Evolutionary conservation across 1,140 invertebrate species (phyloP).

Genomic region (Apis laboriosa): DNA sequence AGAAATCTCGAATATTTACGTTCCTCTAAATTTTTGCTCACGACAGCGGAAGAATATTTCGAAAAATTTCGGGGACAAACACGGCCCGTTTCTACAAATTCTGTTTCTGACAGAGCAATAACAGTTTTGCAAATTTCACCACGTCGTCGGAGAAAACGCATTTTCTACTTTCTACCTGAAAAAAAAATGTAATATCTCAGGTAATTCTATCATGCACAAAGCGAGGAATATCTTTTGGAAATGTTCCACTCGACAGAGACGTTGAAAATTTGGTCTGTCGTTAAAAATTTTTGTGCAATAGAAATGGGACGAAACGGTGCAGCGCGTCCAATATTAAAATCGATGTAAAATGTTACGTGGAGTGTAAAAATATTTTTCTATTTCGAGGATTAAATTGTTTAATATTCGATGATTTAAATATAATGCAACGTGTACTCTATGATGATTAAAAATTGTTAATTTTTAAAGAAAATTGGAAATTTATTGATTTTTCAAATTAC

Average conservation of each 20-base stretch:
- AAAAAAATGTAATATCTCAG: background rate
- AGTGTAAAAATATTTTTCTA: background rate
- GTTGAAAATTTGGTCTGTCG: background rate
- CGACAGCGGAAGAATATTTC: background rate
- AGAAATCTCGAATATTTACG: background rate
- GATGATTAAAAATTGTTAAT: background rate
- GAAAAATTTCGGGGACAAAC: conserved; percentile 4
- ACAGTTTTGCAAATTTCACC: conserved; percentile 8
- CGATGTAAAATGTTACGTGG: background rate
- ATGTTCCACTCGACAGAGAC: background rate
- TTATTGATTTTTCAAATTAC: too few species aligned
- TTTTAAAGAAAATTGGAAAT: too few species aligned
- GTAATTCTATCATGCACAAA: background rate
- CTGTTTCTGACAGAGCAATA: conserved; percentile 16
- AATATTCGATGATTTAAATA: background rate
- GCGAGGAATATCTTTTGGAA: background rate
- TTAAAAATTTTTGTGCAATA: background rate
- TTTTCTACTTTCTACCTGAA: background rate
- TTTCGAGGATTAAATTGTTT: background rate
- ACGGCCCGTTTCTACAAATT: background rate
- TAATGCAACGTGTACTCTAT: background rate
- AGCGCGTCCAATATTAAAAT: background rate
- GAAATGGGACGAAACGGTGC: background rate
- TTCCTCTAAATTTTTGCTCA: background rate
- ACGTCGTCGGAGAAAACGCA: background rate